A percentile compares a stretch with the other conserved stretches of the same genome.
phyloP scores from a whole-genome alignment of 2,797 vertebrate species.

The Enteromius thamalakanensis region DNA sequence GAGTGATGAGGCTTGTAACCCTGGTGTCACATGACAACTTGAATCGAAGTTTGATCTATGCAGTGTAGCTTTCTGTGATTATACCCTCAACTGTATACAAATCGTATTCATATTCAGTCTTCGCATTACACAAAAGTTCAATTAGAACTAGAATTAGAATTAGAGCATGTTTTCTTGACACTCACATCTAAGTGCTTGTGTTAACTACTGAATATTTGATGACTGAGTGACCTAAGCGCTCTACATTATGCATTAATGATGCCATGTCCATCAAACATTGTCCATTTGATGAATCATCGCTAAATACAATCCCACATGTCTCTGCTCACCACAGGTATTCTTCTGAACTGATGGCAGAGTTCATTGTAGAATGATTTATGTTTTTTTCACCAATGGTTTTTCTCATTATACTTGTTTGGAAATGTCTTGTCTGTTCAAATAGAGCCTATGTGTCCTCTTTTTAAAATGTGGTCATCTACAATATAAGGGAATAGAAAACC shows the following conservation, averaged over 20 bases:
- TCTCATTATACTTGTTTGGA: background rate
- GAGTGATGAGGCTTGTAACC: background rate
- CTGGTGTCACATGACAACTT: background rate
- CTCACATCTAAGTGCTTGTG: slow-evolving; percentile 12
- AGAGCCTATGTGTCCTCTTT: background rate
- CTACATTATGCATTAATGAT: slow-evolving; percentile 45
- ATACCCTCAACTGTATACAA: background rate
- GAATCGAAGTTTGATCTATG: slow-evolving; percentile 10
- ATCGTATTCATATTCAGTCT: background rate
- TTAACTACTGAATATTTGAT: slow-evolving; percentile 49
- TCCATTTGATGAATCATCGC: slow-evolving; percentile 65
- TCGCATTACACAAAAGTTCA: slow-evolving; percentile 14
- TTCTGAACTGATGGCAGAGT: slow-evolving; percentile 60
- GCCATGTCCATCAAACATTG: slow-evolving; percentile 65
- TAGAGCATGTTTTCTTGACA: slow-evolving; percentile 17
- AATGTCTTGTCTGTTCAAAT: background rate
- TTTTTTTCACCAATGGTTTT: background rate
- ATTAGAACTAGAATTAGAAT: background rate
- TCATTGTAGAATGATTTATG: background rate
- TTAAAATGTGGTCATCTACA: background rate
- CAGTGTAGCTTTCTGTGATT: background rate
- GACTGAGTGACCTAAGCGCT: slow-evolving; percentile 29
- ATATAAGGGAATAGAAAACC: background rate
- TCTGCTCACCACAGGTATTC: slow-evolving; percentile 60
- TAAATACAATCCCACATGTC: slow-evolving; percentile 70